Evolutionary conservation across 2,113 vertebrate species (phyloP), one percentile per base, ranked within the genome.

Genomic region (Microcebus jonahi): DNA sequence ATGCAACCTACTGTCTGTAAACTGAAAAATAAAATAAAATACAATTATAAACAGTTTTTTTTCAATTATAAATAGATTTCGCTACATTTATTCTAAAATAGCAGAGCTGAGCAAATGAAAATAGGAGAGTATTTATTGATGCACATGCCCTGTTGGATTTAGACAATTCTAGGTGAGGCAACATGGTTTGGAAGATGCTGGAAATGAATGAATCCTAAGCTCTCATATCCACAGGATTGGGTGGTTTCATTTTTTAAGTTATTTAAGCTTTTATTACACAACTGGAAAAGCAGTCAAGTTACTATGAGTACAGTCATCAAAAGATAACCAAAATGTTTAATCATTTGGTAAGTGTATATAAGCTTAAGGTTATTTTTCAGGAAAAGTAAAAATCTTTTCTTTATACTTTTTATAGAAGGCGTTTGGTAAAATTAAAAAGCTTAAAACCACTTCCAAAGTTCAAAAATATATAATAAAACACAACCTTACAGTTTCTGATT

Each of bases 1-100:
- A n/a, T n/a, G n/a, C n/a, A n/a, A n/a, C n/a, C n/a, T n/a, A n/a
- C n/a, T n/a, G n/a, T n/a, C n/a, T n/a, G n/a, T n/a, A n/a, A n/a
- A n/a, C n/a, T n/a, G n/a, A n/a, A n/a, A n/a, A n/a, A n/a, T n/a
- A n/a, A n/a, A n/a, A n/a, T n/a, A n/a, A n/a, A n/a, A n/a, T n/a
- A n/a, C n/a, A n/a, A n/a, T n/a, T n/a, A n/a, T n/a, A n/a, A n/a
- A n/a, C n/a, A n/a, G n/a, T n/a, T 18, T 31, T 63, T 84, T 70
- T 55, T 23, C 34, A 93, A 88, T 92, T 6, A 93, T 12, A 97
- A 96, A 91, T 0, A 48, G 97, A 14, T n/a, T 94, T 95, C 21
- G 36, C 61, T 77, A 71, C 5, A 59, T 73, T 39, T 5, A 68
- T 36, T 70, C 53, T n/a, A 93, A 92, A 73, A 93, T 0, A 97